These are phyloP conservation scores for Trissolcus japonicus DNA, from an alignment of 2,888 invertebrate genomes.

Conservation along the genomic window DNA sequence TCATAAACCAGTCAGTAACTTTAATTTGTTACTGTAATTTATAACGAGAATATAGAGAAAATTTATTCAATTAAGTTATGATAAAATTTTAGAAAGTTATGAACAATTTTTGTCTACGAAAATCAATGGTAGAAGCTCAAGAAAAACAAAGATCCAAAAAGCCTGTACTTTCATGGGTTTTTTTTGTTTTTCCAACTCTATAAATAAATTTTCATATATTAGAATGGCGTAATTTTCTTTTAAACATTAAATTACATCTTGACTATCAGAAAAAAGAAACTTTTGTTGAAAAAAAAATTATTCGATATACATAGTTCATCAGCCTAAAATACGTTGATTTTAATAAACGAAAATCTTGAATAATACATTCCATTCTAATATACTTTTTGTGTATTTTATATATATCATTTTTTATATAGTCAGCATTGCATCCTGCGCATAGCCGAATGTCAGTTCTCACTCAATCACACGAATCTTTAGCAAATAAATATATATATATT, in stretches of 20 bases:
- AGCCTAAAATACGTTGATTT: not conserved
- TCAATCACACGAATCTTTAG: conserved; percentile 65
- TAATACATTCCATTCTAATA: conserved; percentile 12
- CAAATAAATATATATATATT: conserved; percentile 50
- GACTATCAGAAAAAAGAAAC: no score
- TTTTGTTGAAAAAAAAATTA: no score
- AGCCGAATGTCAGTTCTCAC: conserved; percentile 48
- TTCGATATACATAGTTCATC: not conserved
- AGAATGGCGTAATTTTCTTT: conserved; percentile 2
- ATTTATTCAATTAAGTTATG: no score
- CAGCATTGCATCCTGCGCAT: conserved; percentile 55
- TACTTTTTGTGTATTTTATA: conserved; percentile 60
- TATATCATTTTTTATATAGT: conserved; percentile 47
- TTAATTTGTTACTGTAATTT: not conserved
- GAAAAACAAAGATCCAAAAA: conserved; percentile 61
- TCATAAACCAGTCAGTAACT: not conserved
- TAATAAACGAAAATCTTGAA: not conserved
- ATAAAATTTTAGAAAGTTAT: no score
- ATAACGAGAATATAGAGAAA: no score
- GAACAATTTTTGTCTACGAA: not conserved
- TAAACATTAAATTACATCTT: not conserved
- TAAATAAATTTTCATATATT: conserved; percentile 54
- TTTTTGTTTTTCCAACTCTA: conserved; percentile 70
- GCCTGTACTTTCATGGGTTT: conserved; percentile 76
- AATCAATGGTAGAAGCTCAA: not conserved